Base-by-base conservation (phyloP, 2,113 vertebrate genomes). In the Archocentrus centrarchus region DNA sequence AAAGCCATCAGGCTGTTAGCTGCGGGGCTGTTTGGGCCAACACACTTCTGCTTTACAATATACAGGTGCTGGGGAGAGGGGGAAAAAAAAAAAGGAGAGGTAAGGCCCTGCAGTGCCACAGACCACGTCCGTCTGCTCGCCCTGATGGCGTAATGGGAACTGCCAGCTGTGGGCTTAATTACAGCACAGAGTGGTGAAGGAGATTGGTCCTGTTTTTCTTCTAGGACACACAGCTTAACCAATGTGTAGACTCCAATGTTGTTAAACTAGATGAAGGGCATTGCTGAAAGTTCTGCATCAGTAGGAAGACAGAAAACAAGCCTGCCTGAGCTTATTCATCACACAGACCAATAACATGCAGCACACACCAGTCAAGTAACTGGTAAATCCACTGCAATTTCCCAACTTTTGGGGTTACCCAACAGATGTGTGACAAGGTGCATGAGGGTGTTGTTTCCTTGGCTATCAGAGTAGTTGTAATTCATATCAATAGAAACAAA, bases 141-240 rank as follows among this genome's bases (percentile, higher is more conserved):
- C 79, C 86, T 86, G 91, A 93, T 95, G 94, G 87, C 77, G 95
- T 95, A 95, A 96, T 95, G 94, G 95, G 94, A 95, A 95, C 93
- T 94, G 93, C 94, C 95, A 96, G 94, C 94, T 96, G 95, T 91
- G 85, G 91, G 81, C 89, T 92, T 95, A 94, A 95, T 96, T 95
- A 95, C 94, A 91, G 81, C 91, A 83, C 85, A 55, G 77, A 75
- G 86, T 87, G 92, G 80, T 80, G 83, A 90, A 79, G 90, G 93
- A 88, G 90, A 93, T 86, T 85, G 93, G 85, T 89, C 86, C 92
- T 95, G 95, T 93, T 95, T 95, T 94, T 93, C 94, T 95, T 96
- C 92, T 84, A 89, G 87, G 86, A 92, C 87, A 81, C 92, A 88
- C 87, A 86, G 82, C 89, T 88, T 90, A 93, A 94, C 88, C 75